A percentile compares a stretch with the other conserved stretches of the same genome.
phyloP scores from a whole-genome alignment of 2,888 invertebrate genomes.

The Agriopis leucophaearia region DNA sequence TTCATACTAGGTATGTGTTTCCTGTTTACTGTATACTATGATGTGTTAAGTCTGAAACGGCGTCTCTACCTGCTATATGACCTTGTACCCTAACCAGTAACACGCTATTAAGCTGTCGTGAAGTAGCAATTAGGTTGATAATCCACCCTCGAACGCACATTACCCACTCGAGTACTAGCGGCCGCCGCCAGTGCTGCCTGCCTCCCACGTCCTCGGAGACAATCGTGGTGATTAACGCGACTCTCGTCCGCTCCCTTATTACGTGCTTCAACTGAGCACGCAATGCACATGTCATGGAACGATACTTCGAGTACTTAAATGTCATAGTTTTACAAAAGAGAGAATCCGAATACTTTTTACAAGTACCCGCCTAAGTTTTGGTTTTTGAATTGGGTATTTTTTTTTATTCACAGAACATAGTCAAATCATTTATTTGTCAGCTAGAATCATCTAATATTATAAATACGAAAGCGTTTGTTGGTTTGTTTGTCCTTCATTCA shows the following conservation, averaged over 20 bases:
- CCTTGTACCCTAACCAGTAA: no score
- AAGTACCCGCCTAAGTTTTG: not conserved
- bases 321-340: not conserved
- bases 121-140: conserved; percentile 32
- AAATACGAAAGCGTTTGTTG: no score
- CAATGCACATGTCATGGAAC: not conserved
- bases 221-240: conserved; percentile 61
- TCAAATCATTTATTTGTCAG: no score
- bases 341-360: not conserved
- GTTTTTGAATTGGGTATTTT: no score
- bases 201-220: conserved; percentile 32
- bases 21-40: no score
- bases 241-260: conserved; percentile 26
- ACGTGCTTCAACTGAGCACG: conserved; percentile 15
- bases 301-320: not conserved
- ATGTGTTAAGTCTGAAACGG: no score
- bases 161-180: conserved; percentile 17
- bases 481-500: no score
- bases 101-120: conserved; percentile 4
- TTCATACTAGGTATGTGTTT: no score
- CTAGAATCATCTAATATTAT: no score
- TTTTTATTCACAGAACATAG: no score
- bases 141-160: conserved; percentile 34
- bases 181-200: not conserved
- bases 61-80: no score